Evolutionary conservation across 2,113 vertebrate genomes (phyloP).

Genomic region (Arenaria interpres): DNA sequence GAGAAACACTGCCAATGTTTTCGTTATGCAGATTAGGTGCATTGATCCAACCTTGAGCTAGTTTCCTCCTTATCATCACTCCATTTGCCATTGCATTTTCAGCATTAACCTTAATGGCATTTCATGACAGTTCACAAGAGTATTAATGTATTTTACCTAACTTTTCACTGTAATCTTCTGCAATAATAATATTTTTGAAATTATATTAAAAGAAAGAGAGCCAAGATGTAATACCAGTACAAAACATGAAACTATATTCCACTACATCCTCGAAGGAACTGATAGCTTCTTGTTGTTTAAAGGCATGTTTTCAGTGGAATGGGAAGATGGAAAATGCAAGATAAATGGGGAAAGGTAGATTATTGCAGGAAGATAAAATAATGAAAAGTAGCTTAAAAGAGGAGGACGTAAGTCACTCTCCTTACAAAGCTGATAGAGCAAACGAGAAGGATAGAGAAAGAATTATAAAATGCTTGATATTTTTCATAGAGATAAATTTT

Average conservation of each 20-base stretch:
- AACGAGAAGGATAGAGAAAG: background rate
- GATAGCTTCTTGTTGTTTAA: background rate
- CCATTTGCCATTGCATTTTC: background rate
- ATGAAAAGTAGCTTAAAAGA: background rate
- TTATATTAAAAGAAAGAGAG: background rate
- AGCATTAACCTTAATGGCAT: background rate
- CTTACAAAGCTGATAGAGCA: background rate
- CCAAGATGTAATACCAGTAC: background rate
- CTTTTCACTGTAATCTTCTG: background rate
- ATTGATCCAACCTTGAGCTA: background rate
- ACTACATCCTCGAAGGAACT: background rate
- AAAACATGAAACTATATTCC: background rate
- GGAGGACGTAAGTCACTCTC: fast-evolving
- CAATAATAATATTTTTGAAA: background rate
- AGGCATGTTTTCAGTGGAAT: background rate
- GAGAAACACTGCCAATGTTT: background rate
- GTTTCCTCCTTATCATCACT: background rate
- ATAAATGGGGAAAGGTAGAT: background rate
- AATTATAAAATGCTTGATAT: background rate
- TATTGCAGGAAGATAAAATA: background rate
- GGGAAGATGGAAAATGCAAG: background rate
- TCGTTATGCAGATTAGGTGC: background rate
- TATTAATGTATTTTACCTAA: background rate
- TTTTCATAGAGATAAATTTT: background rate
- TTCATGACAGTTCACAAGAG: background rate